phyloP scores from a whole-genome alignment of 1,140 invertebrate genomes.

The honey bee (Apis mellifera) region Amel_HAv3.1 CM009934.2:5380501-5381000 shows the following conservation, averaged over 20 bases:
- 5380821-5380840: not conserved
- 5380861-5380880: not conserved
- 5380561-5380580: not conserved
- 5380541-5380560: not conserved
- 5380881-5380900: slow-evolving; percentile 12
- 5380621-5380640: too few relatives aligned
- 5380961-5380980: slow-evolving; percentile 26
- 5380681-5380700: too few relatives aligned
- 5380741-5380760: not conserved
- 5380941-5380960: slow-evolving; percentile 20
- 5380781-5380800: not conserved
- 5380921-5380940: slow-evolving; percentile 17
- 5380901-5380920: slow-evolving; percentile 5
- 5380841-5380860: not conserved
- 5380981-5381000: not conserved
- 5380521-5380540: not conserved
- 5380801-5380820: not conserved
- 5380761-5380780: slow-evolving; percentile 7
- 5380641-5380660: not conserved
- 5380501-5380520: not conserved
- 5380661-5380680: not conserved
- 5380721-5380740: too few relatives aligned
- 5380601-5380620: too few relatives aligned
- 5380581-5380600: not conserved
- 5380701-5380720: too few relatives aligned